A percentile compares a stretch with the other conserved stretches of the same genome.
Conservation (phyloP, 2,888 invertebrate genomes). For the Petrolisthes manimaculis region DNA sequence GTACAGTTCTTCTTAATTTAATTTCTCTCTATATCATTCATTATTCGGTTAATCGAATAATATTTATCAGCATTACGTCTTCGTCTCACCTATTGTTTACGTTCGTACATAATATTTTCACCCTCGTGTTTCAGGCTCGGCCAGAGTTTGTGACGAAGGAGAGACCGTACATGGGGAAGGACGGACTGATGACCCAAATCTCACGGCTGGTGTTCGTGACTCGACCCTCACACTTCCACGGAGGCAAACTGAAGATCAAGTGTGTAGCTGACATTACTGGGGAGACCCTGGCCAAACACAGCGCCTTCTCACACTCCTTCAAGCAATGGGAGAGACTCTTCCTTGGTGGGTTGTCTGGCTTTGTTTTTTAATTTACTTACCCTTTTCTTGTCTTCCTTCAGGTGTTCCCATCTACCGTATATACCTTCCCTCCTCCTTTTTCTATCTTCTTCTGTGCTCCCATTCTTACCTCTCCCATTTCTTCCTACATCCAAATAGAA, state of each 20-base stretch:
- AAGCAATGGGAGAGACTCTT: slow-evolving; percentile 39
- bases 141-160: slow-evolving; percentile 40
- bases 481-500: too few relatives aligned
- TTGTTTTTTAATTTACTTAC: too few relatives aligned
- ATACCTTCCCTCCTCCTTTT: too few relatives aligned
- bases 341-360: slow-evolving; percentile 23
- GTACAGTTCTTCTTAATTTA: background rate
- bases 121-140: background rate
- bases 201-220: slow-evolving; percentile 49
- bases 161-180: slow-evolving; percentile 26
- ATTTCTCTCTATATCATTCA: background rate
- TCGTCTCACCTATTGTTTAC: background rate
- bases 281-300: slow-evolving; percentile 25
- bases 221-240: slow-evolving; percentile 44
- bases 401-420: too few relatives aligned
- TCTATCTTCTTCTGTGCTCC: too few relatives aligned
- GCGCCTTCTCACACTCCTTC: slow-evolving; percentile 42
- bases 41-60: background rate
- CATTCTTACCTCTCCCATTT: too few relatives aligned
- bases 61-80: background rate
- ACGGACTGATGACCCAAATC: slow-evolving; percentile 52
- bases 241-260: slow-evolving; percentile 53
- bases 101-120: background rate
- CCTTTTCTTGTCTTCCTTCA: too few relatives aligned
- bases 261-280: slow-evolving; percentile 51